Base-by-base conservation (phyloP, 2,888 invertebrate genomes). In the Epicampocera succincta region DNA sequence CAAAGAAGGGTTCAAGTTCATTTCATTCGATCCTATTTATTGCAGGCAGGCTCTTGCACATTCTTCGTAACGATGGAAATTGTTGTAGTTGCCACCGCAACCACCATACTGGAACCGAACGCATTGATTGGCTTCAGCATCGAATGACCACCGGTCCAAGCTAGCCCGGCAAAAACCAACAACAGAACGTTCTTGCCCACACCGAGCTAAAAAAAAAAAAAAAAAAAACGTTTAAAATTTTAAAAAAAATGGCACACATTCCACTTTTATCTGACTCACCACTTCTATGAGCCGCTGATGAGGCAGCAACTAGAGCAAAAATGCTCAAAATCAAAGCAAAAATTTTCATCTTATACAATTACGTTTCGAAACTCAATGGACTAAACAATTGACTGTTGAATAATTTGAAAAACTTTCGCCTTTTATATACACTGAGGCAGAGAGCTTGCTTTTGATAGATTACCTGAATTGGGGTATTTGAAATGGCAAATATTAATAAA, bases 31-130 rank as follows among this genome's bases (percentile, higher is more conserved):
- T 33, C 1, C 11, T 33, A 17, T 58, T 58, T 58, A 29, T 46
- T 25, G 1, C 29, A 19, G 25, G 61, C 61, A 61, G 1, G 11
- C 3, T 15, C 12, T 3, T 12, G 44, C 6, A 17, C 61, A 61
- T 6, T 44, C 9, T 29, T 61, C 11, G 5, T 1, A 8, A 12
- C 44, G 25, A 2, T 12, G n/a, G 12, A 61, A 61, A 17, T 44
- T 25, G 17, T 61, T 61, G 25, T 9, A 15, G 40, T 61, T 61
- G n/a, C 61, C 61, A 15, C 8, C 12, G 17, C 61, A 61, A 15
- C 61, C 61, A 2, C 44, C 44, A 29, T 61, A 61, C 3, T 2
- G 3, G 12, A 61, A 61, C 2, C 0, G 11, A 5, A 29, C 29
- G 44, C 61, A 61, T 21, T 58, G 21, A 3, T 60, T 25, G 3